These are phyloP conservation scores for Trochalopteron elliotii DNA, from an alignment of 2,113 vertebrate genomes.

Conservation along the genomic window DNA sequence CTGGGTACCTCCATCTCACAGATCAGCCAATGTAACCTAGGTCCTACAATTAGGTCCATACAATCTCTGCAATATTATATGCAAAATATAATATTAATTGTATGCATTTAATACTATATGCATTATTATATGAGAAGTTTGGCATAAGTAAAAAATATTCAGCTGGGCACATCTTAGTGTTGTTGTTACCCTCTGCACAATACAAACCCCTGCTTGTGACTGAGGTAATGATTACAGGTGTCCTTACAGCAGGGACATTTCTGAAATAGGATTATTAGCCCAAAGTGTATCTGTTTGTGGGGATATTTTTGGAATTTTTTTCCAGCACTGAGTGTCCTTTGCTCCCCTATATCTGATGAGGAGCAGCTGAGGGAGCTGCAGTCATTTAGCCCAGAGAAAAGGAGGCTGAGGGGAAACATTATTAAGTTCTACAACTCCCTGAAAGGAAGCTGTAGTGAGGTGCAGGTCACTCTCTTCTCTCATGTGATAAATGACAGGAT, in stretches of 20 bases:
- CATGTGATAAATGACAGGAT: not conserved
- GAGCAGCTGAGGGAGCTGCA: not conserved
- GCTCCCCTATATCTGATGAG: not conserved
- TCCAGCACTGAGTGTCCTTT: not conserved
- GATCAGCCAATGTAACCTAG: rapidly evolving
- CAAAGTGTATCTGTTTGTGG: not conserved
- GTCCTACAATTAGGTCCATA: not conserved
- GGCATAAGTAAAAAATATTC: not conserved
- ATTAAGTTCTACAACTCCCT: not conserved
- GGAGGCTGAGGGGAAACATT: not conserved
- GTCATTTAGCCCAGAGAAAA: not conserved
- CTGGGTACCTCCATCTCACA: not conserved
- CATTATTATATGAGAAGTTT: not conserved
- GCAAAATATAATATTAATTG: not conserved
- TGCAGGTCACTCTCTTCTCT: not conserved
- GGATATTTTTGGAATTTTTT: not conserved
- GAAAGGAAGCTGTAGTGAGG: not conserved
- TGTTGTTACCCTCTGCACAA: rapidly evolving
- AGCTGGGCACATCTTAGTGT: not conserved
- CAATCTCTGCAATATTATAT: not conserved
- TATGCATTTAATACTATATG: too few species aligned
- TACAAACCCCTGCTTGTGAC: not conserved
- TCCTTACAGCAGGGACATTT: not conserved
- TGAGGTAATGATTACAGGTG: rapidly evolving
- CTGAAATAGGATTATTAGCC: not conserved